Evolutionary conservation across 1,140 invertebrate species (phyloP), one percentile per base, ranked within the genome.

Genomic region (Tachypleus tridentatus): DNA sequence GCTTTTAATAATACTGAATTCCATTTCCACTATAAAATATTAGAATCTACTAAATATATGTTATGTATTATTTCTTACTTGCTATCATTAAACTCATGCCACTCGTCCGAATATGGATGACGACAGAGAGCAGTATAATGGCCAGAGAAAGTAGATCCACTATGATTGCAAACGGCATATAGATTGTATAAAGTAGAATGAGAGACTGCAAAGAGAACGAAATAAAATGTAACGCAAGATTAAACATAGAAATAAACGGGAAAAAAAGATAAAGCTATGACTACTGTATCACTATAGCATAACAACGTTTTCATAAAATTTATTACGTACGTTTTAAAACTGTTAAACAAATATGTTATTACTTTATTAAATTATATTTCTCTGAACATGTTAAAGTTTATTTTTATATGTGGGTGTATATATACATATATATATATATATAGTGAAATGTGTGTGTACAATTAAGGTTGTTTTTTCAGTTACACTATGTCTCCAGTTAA

Each of bases 61-160:
- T 29, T 29, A 29, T 29, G 29, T 29, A 29, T 29, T 8, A 57
- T 57, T 57, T 54, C 47, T 11, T 57, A 89, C 87, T 89, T 85
- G 57, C 86, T 89, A 79, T 97, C 93, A 78, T 96, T 96, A 77
- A 92, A 97, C 73, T 88, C 86, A 76, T 94, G 86, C 93, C 93
- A 97, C 59, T 89, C 84, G 62, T 82, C 82, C 7, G 83, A 85
- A 75, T 87, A 88, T 0, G 93, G 91, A 77, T 97, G 91, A 75
- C 89, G 88, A 77, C 91, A 93, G 72, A 89, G 89, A 57, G 93
- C 92, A 62, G 91, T 94, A 78, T 97, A 97, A 79, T 97, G 93
- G 52, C 93, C 93, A 5, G 89, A 93, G 75, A 91, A 89, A 3
- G 89, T 88, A 7, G 90, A 92, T 61, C 93, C 93, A 77, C 82